A percentile compares a stretch with the other conserved stretches of the same genome.
Conservation (phyloP, 1,140 invertebrate genomes). For the Hermetia illucens region DNA sequence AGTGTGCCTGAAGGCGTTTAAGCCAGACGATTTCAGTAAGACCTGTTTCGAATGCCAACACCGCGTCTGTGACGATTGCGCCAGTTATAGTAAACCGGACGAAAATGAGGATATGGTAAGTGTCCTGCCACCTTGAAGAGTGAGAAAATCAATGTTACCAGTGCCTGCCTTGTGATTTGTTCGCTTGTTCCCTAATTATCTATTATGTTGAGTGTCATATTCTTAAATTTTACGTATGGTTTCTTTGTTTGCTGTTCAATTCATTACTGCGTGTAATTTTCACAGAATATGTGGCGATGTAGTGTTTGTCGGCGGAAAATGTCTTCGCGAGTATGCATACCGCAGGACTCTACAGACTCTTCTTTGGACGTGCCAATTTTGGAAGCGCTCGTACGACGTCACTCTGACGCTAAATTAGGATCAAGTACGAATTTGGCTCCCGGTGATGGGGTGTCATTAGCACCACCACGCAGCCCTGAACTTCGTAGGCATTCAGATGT, state of each 20-base stretch:
- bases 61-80: conserved; percentile 82
- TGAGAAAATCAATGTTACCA: background rate
- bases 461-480: conserved; percentile 63
- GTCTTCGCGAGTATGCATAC: conserved; percentile 46
- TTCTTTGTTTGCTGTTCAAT: background rate
- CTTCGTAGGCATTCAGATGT: conserved; percentile 66
- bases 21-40: conserved; percentile 67
- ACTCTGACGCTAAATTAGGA: conserved; percentile 63
- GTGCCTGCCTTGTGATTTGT: background rate
- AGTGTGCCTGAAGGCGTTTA: conserved; percentile 74
- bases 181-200: background rate
- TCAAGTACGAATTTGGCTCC: conserved; percentile 32
- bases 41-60: conserved; percentile 77
- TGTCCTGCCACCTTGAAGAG: conserved; percentile 5
- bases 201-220: background rate
- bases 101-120: conserved; percentile 66
- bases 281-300: conserved; percentile 59
- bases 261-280: conserved; percentile 1
- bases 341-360: conserved; percentile 67
- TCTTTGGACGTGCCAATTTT: conserved; percentile 60
- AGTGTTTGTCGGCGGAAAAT: conserved; percentile 67
- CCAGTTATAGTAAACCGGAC: conserved; percentile 70
- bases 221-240: background rate
- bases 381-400: conserved; percentile 56
- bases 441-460: conserved; percentile 37